Evolutionary conservation across 2,888 invertebrate species (phyloP), one percentile per base, ranked within the genome.

Genomic region (Lepetodrilus schrolli): DNA sequence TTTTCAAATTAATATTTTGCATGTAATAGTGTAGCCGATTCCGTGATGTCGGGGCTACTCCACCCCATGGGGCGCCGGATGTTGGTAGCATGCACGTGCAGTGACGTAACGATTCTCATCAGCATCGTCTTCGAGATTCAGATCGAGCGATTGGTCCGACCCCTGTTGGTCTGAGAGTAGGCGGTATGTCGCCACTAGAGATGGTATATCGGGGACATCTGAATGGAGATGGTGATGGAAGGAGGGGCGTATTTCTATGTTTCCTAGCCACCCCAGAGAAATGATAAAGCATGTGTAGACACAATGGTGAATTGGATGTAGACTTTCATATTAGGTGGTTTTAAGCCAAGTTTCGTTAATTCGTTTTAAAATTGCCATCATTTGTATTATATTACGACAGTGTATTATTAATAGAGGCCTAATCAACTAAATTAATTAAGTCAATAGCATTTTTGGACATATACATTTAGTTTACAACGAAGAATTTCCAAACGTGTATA

Each of bases 1-100:
- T n/a, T n/a, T 58, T 34, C 58, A 58, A 58, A 30, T 58, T 58
- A 58, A 58, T 58, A 30, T 58, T 58, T 58, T 58, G 58, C 58
- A 58, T 58, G 58, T 13, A 58, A 58, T 26, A 17, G 34, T 30
- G 58, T 58, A 58, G 34, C 21, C 58, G 58, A 58, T 58, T 30
- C 58, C 58, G 34, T n/a, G 58, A 58, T 58, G 58, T 58, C 58
- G 26, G 26, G 7, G 10, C 17, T 26, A 58, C 58, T 34, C 26
- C 58, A 58, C 58, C 58, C 58, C 58, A 30, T 7, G 58, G 30
- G 58, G 58, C 58, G 58, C 58, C 58, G 58, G 26, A 58, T 34
- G 58, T 34, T 30, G 26, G 58, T 30, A n/a, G 26, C 58, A 26
- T 30, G 26, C 58, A 26, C 58, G 58, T 58, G 58, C 23, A 17